Percentiles rank a stretch among this genome's conserved stretches.
These are phyloP conservation scores for Orthonyx spaldingii DNA, from an alignment of 2,113 vertebrate species.

Conservation along the genomic window DNA sequence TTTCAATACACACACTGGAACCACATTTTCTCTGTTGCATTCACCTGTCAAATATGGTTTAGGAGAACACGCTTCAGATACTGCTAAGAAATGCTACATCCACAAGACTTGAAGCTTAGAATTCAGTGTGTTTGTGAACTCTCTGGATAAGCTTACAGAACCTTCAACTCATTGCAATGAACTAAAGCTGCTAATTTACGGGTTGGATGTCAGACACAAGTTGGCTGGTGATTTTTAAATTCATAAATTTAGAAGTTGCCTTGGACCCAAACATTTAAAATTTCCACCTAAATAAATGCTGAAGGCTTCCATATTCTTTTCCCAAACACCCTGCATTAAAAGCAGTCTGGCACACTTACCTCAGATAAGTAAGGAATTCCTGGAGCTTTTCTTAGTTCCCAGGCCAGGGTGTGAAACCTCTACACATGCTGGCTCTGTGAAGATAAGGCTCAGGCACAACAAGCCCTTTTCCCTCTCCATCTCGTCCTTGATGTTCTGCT, in stretches of 20 bases:
- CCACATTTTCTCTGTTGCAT: neutral
- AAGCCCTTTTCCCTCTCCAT: neutral
- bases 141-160: neutral
- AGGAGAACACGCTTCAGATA: conserved; percentile 4
- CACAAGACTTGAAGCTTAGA: neutral
- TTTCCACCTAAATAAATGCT: neutral
- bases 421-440: neutral
- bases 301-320: neutral
- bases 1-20: conserved; percentile 9
- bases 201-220: neutral
- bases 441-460: neutral
- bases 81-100: neutral
- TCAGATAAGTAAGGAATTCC: neutral
- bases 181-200: neutral
- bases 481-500: neutral
- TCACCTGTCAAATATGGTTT: conserved; percentile 43
- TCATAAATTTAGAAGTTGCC: neutral
- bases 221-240: neutral
- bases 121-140: neutral
- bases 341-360: neutral
- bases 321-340: neutral
- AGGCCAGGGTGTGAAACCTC: neutral
- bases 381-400: neutral
- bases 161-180: neutral
- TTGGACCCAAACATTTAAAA: neutral